Evolutionary conservation across 2,888 invertebrate genomes (phyloP).

Genomic region (Coelogynopora nodosa): DNA sequence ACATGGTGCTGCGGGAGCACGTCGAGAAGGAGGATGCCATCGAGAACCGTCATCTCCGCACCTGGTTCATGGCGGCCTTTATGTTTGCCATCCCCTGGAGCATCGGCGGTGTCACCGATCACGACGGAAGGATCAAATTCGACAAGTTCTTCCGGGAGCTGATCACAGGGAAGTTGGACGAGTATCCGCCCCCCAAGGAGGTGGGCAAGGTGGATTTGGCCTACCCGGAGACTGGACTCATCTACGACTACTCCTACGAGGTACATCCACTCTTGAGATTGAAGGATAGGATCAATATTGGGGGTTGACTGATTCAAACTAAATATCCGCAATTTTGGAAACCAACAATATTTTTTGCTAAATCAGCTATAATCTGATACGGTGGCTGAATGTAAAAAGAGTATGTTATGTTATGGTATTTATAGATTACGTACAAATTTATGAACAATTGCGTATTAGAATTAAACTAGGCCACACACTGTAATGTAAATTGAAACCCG

Average conservation of each 20-base stretch:
- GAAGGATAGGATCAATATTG: too few relatives aligned
- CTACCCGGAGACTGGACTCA: slow-evolving; percentile 71
- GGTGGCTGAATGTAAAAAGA: too few relatives aligned
- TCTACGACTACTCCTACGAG: slow-evolving; percentile 78
- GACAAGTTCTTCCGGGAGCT: slow-evolving; percentile 71
- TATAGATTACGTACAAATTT: too few relatives aligned
- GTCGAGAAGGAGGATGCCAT: slow-evolving; percentile 53
- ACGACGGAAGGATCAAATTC: slow-evolving; percentile 71
- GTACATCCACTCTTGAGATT: too few relatives aligned
- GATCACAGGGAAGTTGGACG: slow-evolving; percentile 59
- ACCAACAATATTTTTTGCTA: too few relatives aligned
- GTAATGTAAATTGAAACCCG: too few relatives aligned
- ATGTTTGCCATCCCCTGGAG: slow-evolving; percentile 78
- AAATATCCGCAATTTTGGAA: too few relatives aligned
- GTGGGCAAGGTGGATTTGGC: slow-evolving; percentile 72
- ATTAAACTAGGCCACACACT: too few relatives aligned
- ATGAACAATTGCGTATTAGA: too few relatives aligned
- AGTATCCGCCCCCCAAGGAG: slow-evolving; percentile 65
- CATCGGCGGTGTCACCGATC: slow-evolving; percentile 75
- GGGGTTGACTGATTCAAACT: too few relatives aligned
- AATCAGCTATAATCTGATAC: too few relatives aligned
- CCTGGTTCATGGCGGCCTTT: slow-evolving; percentile 68
- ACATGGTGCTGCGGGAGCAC: slow-evolving; percentile 72
- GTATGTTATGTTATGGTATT: too few relatives aligned
- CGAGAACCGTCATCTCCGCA: slow-evolving; percentile 69